Conservation (phyloP, 2,888 invertebrate genomes). For the Nycteola revayana region DNA sequence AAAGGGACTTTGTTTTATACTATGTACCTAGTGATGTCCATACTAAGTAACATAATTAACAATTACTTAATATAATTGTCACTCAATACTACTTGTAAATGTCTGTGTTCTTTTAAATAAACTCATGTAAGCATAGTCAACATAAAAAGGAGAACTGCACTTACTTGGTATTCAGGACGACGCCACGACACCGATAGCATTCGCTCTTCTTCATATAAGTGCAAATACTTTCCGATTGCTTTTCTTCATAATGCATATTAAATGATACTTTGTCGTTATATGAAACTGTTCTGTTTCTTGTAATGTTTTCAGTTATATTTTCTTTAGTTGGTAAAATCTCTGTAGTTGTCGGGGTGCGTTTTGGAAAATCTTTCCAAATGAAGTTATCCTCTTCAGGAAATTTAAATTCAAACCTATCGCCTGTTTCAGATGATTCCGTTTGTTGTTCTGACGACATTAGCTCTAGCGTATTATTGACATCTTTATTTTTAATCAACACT, state of each 20-base stretch:
- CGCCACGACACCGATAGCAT: constrained; percentile 48
- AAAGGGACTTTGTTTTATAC: background rate
- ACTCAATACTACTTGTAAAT: too few species aligned
- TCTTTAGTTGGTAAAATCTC: background rate
- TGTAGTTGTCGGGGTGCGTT: constrained; percentile 1
- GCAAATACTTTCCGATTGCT: constrained; percentile 50
- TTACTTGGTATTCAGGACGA: constrained; percentile 40
- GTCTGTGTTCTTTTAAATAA: too few species aligned
- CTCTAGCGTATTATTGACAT: constrained; percentile 3
- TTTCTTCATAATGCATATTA: constrained; percentile 20
- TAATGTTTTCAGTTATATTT: background rate
- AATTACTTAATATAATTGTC: too few species aligned
- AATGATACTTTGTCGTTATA: constrained; percentile 20
- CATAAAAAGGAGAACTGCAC: constrained; percentile 3
- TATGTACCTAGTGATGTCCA: too few species aligned
- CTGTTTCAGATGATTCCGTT: constrained; percentile 13
- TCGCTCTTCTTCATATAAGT: constrained; percentile 50
- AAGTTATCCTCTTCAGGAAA: constrained; percentile 40
- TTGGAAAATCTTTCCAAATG: constrained; percentile 9
- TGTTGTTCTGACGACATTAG: constrained; percentile 10
- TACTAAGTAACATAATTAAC: too few species aligned
- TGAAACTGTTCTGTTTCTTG: constrained; percentile 3
- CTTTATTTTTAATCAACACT: constrained; percentile 1
- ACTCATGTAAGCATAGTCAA: background rate
- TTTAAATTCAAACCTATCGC: constrained; percentile 45